Evolutionary conservation across 2,888 invertebrate genomes (phyloP).

Genomic region (Amphipoea lucens): DNA sequence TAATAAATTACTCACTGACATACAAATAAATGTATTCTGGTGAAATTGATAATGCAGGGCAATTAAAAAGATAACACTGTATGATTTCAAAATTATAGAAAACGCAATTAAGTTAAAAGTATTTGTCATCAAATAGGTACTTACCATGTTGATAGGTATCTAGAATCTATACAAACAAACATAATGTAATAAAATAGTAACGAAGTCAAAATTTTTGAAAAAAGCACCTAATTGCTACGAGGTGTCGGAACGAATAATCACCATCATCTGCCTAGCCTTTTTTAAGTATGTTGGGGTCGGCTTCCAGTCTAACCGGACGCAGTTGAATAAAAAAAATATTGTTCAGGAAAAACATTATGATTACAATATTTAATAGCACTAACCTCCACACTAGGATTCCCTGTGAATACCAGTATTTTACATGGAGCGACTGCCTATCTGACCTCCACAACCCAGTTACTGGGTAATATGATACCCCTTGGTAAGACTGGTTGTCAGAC

Average conservation of each 20-base stretch:
- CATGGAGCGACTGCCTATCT: no score
- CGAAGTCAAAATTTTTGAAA: background rate
- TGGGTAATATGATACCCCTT: no score
- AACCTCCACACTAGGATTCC: no score
- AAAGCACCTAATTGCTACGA: background rate
- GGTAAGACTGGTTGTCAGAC: no score
- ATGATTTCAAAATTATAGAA: conserved; percentile 22
- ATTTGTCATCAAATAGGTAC: background rate
- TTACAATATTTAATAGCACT: no score
- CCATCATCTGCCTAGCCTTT: no score
- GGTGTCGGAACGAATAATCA: background rate
- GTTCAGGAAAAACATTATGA: no score
- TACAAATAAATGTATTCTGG: conserved; percentile 38
- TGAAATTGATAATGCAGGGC: conserved; percentile 44
- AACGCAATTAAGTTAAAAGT: background rate
- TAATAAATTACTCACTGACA: conserved; percentile 45
- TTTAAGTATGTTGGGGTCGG: no score
- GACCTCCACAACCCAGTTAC: no score
- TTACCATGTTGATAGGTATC: background rate
- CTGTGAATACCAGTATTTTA: no score
- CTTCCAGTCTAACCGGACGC: no score
- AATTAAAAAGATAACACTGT: conserved; percentile 25
- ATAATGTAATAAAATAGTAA: background rate
- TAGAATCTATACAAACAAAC: background rate
- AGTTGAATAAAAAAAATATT: no score